Evolutionary conservation across 2,888 invertebrate species (phyloP), one percentile per base, ranked within the genome.

Genomic region (Mechanitis messenoides): DNA sequence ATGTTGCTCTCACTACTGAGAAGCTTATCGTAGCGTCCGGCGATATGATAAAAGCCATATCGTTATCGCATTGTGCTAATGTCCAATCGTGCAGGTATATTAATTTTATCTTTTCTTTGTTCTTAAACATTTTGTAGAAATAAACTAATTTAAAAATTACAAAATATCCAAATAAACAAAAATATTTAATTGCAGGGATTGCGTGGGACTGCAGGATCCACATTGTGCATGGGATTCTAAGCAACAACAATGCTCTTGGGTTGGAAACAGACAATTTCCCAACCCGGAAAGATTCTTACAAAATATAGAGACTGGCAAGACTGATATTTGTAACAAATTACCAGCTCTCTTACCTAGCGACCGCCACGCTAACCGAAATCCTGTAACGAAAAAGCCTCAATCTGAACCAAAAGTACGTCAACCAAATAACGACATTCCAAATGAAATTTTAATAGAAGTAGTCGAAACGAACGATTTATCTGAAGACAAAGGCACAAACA

Each of bases 141-240:
- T 47, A 50, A 50, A 9, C 5, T 31, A 7, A 50, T 3, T 31
- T 31, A 31, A 50, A 31, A 50, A 50, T 50, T 2, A 31, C 7
- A 31, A 50, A 20, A 11, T 7, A 31, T 20, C 20, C 28, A 31
- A 50, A 7, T 50, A 55, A 57, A 38, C 9, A 56, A 61, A 33
- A 74, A 79, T 66, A 50, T 76, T 79, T 53, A 84, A 84, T 85
- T 95, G 89, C 88, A 93, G 95, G 68, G 94, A 95, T 71, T 99
- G 99, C 83, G 94, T 99, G 3, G 93, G 93, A 45, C 91, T 98
- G 64, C 97, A 98, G 90, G 99, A 99, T 90, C 99, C 99, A 0
- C 97, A 98, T 81, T 99, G 99, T 85, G 97, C 97, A 31, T 99
- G 98, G 98, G 96, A 97, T 80, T 92, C 93, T 5, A 92, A 91